Percentiles rank a stretch among this genome's conserved stretches.
phyloP scores from a whole-genome alignment of 2,113 vertebrate genomes.

The Helogale parvula region DNA sequence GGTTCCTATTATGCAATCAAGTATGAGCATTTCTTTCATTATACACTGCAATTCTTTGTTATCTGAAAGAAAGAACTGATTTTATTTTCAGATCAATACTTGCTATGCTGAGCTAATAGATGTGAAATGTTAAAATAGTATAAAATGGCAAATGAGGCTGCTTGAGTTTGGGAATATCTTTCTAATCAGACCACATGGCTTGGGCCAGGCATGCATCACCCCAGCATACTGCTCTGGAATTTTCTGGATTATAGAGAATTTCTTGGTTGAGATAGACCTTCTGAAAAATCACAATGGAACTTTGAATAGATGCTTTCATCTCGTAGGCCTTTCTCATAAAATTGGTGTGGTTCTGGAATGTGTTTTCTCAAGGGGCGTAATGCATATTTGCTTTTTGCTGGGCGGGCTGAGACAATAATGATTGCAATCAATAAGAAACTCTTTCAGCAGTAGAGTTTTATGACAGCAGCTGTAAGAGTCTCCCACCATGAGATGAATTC shows the following conservation, averaged over 20 bases:
- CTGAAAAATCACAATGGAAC: slow-evolving; percentile 72
- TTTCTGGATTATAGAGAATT: slow-evolving; percentile 66
- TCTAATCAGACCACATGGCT: slow-evolving; percentile 72
- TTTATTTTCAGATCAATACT: slow-evolving; percentile 87
- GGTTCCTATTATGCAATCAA: slow-evolving; percentile 80
- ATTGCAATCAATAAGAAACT: slow-evolving; percentile 86
- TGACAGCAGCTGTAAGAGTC: slow-evolving; percentile 79
- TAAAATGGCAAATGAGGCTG: slow-evolving; percentile 81
- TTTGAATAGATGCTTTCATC: slow-evolving; percentile 80
- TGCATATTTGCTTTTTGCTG: slow-evolving; percentile 82
- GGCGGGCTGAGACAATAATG: slow-evolving; percentile 85
- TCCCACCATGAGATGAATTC: slow-evolving; percentile 81
- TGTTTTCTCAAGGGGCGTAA: slow-evolving; percentile 85
- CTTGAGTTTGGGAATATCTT: slow-evolving; percentile 70
- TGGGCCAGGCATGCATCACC: slow-evolving; percentile 64
- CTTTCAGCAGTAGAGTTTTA: slow-evolving; percentile 85
- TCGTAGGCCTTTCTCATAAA: slow-evolving; percentile 84
- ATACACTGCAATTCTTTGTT: slow-evolving; percentile 76
- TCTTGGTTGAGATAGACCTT: slow-evolving; percentile 67
- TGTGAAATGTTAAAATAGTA: slow-evolving; percentile 80
- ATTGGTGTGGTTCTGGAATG: slow-evolving; percentile 82
- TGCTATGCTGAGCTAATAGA: slow-evolving; percentile 83
- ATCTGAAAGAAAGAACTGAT: slow-evolving; percentile 72
- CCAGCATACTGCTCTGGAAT: slow-evolving; percentile 61
- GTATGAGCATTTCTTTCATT: slow-evolving; percentile 76